Base-by-base conservation (phyloP, 2,113 vertebrate genomes). In the Synchiropus splendidus region DNA sequence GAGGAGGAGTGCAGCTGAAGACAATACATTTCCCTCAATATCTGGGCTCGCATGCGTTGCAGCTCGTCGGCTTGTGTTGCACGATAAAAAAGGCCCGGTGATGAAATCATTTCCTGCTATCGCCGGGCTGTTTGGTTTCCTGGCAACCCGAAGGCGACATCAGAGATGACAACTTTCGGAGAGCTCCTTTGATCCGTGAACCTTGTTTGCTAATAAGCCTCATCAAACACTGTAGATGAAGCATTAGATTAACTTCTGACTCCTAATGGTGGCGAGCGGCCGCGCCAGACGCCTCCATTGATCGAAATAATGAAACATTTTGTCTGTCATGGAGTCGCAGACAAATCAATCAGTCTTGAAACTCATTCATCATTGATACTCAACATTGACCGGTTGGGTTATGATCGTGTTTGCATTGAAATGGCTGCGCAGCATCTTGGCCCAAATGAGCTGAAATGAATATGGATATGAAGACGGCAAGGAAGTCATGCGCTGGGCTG, bases 91-190 rank as follows among this genome's bases (percentile, higher is more conserved):
- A 36, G 40, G 31, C 54, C 21, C 8, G 6, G 41, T 33, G 6
- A 60, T 67, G 58, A 69, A 72, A 67, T 74, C 55, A 78, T 56
- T 78, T 81, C 78, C 78, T 79, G 74, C 72, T 66, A 64, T 64
- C 48, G 36, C 40, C 42, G 40, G 35, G 2, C 39, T 71, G 66
- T 68, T 78, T 66, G 32, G 75, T 78, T 70, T 64, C 78, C 71
- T 39, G 55, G 75, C 62, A 81, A 77, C 68, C 2, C 33, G 27
- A 18, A 47, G 31, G 48, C 11, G 36, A 53, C 63, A 64, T 42
- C 4, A 32, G 9, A 12, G 58, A 57, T 27, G 42, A 31, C 50
- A 36, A 56, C 62, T 51, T 61, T 65, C 54, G 30, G 42, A 48
- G 45, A 44, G 47, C n/a, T 6, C 10, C 54, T 64, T 62, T 57